Percentiles rank a stretch among this genome's conserved stretches.
These are phyloP conservation scores for Heteronetta atricapilla DNA, from an alignment of 2,113 vertebrate genomes.

Conservation along the genomic window DNA sequence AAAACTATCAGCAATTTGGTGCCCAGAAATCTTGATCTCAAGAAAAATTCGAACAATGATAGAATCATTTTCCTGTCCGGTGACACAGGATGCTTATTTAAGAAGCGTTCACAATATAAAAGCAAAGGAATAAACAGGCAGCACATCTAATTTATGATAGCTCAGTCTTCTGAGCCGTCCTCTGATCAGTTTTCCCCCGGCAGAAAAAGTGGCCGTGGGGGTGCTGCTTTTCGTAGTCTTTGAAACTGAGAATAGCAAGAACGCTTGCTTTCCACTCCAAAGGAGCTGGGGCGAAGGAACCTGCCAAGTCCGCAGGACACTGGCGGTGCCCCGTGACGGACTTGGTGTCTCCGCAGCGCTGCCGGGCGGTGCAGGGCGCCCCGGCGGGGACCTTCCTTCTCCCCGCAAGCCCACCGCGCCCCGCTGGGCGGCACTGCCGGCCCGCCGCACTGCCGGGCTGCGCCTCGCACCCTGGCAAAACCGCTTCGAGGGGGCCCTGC, in stretches of 20 bases:
- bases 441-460: background rate
- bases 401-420: no score
- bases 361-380: no score
- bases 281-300: background rate
- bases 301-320: background rate
- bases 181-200: background rate
- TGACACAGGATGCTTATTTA: background rate
- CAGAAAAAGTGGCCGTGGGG: background rate
- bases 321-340: background rate
- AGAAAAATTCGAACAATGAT: background rate
- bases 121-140: background rate
- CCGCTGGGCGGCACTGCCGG: background rate
- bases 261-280: background rate
- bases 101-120: background rate
- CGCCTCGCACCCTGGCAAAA: accelerated
- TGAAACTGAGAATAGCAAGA: background rate
- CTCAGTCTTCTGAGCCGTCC: background rate
- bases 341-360: accelerated
- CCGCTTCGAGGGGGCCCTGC: no score
- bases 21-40: background rate
- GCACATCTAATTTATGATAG: background rate
- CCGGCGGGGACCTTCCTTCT: accelerated
- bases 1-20: background rate
- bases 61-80: background rate
- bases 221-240: background rate